Conservation (phyloP, 2,888 invertebrate genomes). For the Microdon myrmicae region DNA sequence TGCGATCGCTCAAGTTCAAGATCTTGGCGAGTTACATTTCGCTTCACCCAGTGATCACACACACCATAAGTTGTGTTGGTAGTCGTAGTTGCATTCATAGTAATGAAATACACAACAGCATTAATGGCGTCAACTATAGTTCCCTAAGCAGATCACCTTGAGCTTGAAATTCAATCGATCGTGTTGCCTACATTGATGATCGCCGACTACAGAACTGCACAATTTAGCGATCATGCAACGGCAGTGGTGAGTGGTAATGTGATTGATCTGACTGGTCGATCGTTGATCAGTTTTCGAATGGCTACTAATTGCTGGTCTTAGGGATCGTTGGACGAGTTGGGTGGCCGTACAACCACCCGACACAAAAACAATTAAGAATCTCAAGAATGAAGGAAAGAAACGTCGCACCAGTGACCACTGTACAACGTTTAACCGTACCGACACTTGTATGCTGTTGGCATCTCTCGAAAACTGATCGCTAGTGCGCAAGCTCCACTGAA, state of each 20-base stretch:
- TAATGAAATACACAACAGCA: neutral
- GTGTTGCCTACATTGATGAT: conserved; percentile 26
- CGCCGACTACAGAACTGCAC: no score
- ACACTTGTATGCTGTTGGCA: conserved; percentile 48
- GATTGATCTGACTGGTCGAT: no score
- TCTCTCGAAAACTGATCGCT: conserved; percentile 34
- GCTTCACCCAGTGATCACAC: conserved; percentile 23
- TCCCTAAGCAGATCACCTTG: conserved; percentile 49
- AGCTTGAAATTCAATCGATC: conserved; percentile 51
- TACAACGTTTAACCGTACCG: conserved; percentile 47
- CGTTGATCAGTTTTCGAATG: no score
- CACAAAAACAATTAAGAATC: no score
- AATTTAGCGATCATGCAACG: no score
- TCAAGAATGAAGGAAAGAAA: no score
- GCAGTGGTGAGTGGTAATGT: no score
- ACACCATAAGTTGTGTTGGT: conserved; percentile 2
- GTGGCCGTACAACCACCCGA: no score
- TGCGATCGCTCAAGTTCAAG: conserved; percentile 49
- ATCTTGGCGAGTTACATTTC: conserved; percentile 24
- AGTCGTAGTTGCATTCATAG: neutral
- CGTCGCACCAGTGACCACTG: no score
- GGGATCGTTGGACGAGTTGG: no score
- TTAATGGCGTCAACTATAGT: neutral
- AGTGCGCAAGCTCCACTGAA: no score
- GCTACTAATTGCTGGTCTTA: no score